These are phyloP conservation scores for Rhopalosiphum nymphaeae DNA, from an alignment of 2,888 invertebrate species.

Conservation along the genomic window DNA sequence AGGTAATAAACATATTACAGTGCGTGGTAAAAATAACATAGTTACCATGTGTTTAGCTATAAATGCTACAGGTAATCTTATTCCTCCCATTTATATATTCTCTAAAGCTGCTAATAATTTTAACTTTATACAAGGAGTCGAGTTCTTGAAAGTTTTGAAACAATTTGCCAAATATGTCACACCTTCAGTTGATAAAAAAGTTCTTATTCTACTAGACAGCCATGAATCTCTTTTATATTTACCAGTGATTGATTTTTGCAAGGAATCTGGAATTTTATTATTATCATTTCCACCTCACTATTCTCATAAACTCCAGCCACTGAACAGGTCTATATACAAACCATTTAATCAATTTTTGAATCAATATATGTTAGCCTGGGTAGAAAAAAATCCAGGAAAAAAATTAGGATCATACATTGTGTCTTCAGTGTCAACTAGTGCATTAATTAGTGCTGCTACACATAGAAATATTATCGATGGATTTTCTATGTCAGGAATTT, in stretches of 20 bases:
- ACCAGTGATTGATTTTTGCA: constrained; percentile 31
- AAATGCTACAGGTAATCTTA: constrained; percentile 67
- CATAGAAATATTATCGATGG: constrained; percentile 14
- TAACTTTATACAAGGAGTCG: constrained; percentile 68
- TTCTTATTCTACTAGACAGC: neutral
- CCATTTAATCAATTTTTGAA: neutral
- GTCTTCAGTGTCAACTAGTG: neutral
- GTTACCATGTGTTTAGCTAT: constrained; percentile 67
- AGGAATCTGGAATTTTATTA: neutral
- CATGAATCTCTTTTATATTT: neutral
- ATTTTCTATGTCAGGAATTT: constrained; percentile 12
- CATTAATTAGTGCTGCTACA: neutral
- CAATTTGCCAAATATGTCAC: constrained; percentile 64
- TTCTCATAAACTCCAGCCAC: neutral
- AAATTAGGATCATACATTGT: neutral
- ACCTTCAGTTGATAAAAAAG: constrained; percentile 25
- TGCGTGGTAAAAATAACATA: constrained; percentile 68
- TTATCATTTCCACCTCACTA: neutral
- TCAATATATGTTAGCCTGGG: neutral
- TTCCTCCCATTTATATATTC: constrained; percentile 68
- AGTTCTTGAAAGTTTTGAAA: constrained; percentile 63
- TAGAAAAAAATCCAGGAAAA: constrained; percentile 11
- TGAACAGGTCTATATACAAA: neutral
- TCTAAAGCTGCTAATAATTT: constrained; percentile 68
- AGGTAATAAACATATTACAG: constrained; percentile 67